A percentile compares a stretch with the other conserved stretches of the same genome.
These are phyloP conservation scores for Coptodon bakossiorum DNA, from an alignment of 2,113 vertebrate species.

Conservation along the genomic window DNA sequence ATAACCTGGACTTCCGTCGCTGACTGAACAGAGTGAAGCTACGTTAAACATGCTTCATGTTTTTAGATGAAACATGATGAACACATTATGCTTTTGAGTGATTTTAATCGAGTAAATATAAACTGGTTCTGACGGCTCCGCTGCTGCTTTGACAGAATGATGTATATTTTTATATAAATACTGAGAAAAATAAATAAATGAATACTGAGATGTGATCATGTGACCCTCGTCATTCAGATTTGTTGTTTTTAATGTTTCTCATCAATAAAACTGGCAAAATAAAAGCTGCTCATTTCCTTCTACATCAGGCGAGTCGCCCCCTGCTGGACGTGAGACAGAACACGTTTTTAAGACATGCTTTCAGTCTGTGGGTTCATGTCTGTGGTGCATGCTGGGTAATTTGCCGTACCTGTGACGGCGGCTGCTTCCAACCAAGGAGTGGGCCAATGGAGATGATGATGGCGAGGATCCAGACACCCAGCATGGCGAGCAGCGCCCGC, in stretches of 20 bases:
- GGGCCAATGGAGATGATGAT: conserved; percentile 59
- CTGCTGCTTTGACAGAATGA: neutral
- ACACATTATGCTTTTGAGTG: neutral
- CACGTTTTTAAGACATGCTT: neutral
- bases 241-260: neutral
- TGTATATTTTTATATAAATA: neutral
- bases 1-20: neutral
- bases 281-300: neutral
- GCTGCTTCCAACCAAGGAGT: conserved; percentile 60
- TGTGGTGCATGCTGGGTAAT: neutral
- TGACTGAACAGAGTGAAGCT: neutral
- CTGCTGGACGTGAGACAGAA: neutral
- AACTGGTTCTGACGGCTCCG: neutral
- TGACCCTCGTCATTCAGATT: neutral
- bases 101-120: neutral
- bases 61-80: neutral
- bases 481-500: conserved; percentile 53
- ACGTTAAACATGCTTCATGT: neutral
- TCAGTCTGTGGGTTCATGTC: neutral
- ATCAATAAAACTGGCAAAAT: neutral
- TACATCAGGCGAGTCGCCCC: neutral
- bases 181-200: neutral
- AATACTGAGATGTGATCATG: neutral
- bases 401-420: conserved; percentile 25
- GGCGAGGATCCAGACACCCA: conserved; percentile 53